Conservation (phyloP, 2,797 vertebrate genomes). For the Acanthurus lineatus region DNA sequence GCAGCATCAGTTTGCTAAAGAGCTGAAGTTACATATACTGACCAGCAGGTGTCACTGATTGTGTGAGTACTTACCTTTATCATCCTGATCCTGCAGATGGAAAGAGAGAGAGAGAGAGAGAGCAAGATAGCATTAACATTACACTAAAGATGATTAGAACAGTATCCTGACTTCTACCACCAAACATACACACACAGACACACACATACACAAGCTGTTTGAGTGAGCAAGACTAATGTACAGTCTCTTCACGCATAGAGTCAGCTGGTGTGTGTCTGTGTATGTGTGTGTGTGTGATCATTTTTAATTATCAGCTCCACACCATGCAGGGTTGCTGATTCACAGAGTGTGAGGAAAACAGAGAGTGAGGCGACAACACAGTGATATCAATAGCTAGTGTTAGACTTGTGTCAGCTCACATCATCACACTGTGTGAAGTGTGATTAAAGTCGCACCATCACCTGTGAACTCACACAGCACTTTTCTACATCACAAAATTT, state of each 20-base stretch:
- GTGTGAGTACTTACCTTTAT: conserved; percentile 74
- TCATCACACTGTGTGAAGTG: conserved; percentile 40
- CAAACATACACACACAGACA: conserved; percentile 15
- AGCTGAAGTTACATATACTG: conserved; percentile 43
- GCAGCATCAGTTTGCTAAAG: not conserved
- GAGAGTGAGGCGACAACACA: conserved; percentile 46
- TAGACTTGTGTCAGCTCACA: conserved; percentile 45
- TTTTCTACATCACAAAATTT: not conserved
- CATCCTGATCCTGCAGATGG: conserved; percentile 75
- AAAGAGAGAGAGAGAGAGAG: conserved; percentile 18
- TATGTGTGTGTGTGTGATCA: conserved; percentile 37
- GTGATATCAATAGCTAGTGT: conserved; percentile 68
- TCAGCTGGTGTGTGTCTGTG: conserved; percentile 3
- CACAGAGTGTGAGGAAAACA: conserved; percentile 63
- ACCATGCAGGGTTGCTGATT: conserved; percentile 49
- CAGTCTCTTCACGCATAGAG: conserved; percentile 18
- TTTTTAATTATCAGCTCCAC: conserved; percentile 74
- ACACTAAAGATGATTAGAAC: conserved; percentile 14
- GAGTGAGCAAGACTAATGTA: conserved; percentile 27
- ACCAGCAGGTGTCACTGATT: conserved; percentile 73
- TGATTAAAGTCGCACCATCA: conserved; percentile 41
- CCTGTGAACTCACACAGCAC: conserved; percentile 11
- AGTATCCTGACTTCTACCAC: conserved; percentile 43
- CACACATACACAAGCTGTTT: not conserved
- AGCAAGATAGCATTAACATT: conserved; percentile 36